A percentile compares a stretch with the other conserved stretches of the same genome.
Conservation (phyloP, 2,888 invertebrate genomes). For the Rhingia rostrata region DNA sequence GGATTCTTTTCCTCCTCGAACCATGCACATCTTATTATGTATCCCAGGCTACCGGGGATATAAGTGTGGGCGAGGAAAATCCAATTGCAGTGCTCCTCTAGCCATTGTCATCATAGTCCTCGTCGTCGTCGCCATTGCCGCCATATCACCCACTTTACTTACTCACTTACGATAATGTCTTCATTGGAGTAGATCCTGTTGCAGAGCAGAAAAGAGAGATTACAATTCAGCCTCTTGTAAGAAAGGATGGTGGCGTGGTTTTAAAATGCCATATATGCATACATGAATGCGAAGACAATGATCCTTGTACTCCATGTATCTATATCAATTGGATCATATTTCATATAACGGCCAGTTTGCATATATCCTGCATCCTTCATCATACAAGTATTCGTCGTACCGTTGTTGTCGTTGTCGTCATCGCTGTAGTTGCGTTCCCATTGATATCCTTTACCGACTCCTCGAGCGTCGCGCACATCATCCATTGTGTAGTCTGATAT, state of each 20-base stretch:
- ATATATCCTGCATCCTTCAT: slow-evolving; percentile 58
- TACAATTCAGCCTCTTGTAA: slow-evolving; percentile 49
- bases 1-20: slow-evolving; percentile 23
- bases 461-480: neutral
- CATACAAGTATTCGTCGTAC: slow-evolving; percentile 1
- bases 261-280: slow-evolving; percentile 19
- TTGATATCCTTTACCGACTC: neutral
- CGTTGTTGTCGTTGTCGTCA: slow-evolving; percentile 2
- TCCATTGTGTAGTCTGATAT: slow-evolving; percentile 56
- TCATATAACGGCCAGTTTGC: slow-evolving; percentile 71
- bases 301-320: slow-evolving; percentile 61
- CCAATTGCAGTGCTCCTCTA: slow-evolving; percentile 60
- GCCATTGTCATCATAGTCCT: slow-evolving; percentile 4
- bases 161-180: slow-evolving; percentile 72
- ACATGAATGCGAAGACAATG: slow-evolving; percentile 61
- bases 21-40: slow-evolving; percentile 63
- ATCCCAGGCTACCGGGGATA: neutral
- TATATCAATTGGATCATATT: slow-evolving; percentile 74
- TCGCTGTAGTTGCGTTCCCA: slow-evolving; percentile 21
- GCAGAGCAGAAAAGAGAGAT: slow-evolving; percentile 40
- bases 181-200: slow-evolving; percentile 71
- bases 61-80: slow-evolving; percentile 43
- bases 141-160: slow-evolving; percentile 53
- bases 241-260: neutral
- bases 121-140: slow-evolving; percentile 9